Percentiles rank a stretch among this genome's conserved stretches.
These are phyloP conservation scores for Labeo calbasu DNA, from an alignment of 2,797 vertebrate genomes.

Conservation along the genomic window DNA sequence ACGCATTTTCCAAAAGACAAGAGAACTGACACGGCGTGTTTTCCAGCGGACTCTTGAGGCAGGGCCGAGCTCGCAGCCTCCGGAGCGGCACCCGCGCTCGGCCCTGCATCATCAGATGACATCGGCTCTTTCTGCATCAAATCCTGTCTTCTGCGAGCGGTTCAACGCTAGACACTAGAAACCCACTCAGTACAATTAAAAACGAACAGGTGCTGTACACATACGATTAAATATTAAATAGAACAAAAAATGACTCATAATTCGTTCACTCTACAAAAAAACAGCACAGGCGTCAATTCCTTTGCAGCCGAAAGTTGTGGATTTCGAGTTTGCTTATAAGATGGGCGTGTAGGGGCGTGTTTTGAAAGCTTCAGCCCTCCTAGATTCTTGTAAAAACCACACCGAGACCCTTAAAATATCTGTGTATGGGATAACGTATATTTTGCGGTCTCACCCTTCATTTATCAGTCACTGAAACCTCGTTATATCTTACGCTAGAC, in stretches of 20 bases:
- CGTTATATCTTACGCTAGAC: not conserved
- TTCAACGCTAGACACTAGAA: conserved; percentile 22
- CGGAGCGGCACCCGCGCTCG: conserved; percentile 48
- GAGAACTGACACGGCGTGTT: conserved; percentile 73
- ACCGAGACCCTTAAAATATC: conserved; percentile 53
- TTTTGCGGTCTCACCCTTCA: not conserved
- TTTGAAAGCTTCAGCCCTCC: conserved; percentile 62
- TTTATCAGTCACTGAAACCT: not conserved
- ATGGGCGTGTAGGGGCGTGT: conserved; percentile 70
- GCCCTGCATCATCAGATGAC: conserved; percentile 68
- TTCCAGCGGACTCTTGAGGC: conserved; percentile 60
- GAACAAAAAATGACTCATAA: not conserved
- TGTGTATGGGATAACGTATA: too few relatives aligned
- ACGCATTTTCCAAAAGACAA: conserved; percentile 80
- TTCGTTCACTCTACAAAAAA: conserved; percentile 36
- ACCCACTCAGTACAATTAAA: not conserved
- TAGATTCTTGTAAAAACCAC: conserved; percentile 61
- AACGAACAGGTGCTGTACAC: not conserved
- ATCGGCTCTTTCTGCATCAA: conserved; percentile 62
- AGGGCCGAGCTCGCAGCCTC: conserved; percentile 64
- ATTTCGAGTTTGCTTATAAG: conserved; percentile 54
- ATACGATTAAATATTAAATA: not conserved
- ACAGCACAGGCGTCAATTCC: conserved; percentile 37
- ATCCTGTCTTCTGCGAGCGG: not conserved
- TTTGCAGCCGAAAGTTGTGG: conserved; percentile 31